Evolutionary conservation across 2,797 vertebrate genomes (phyloP).

Genomic region (Brachymystax lenok): DNA sequence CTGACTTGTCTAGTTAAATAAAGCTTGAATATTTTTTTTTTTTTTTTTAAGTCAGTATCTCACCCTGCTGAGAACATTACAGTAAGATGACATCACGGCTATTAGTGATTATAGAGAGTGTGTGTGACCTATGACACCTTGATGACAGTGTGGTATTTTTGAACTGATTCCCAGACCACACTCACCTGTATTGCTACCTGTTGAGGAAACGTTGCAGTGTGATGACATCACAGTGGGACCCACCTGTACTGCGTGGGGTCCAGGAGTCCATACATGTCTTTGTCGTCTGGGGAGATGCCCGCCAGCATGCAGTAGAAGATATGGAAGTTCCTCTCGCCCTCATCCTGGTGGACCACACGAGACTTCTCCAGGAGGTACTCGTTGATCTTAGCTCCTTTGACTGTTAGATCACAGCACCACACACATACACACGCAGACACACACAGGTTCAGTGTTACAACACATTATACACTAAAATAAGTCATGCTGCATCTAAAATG

Average conservation of each 20-base stretch:
- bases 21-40: no score
- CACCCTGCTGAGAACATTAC: no score
- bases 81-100: no score
- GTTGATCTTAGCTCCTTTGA: constrained; percentile 78
- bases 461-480: constrained; percentile 14
- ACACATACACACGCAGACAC: constrained; percentile 38
- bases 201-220: neutral
- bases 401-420: constrained; percentile 45
- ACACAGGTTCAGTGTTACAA: neutral
- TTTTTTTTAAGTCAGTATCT: no score
- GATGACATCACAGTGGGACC: constrained; percentile 16
- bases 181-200: no score
- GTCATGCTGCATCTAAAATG: neutral
- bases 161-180: neutral
- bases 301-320: constrained; percentile 82
- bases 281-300: constrained; percentile 68
- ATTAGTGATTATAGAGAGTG: neutral
- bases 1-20: no score
- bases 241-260: constrained; percentile 77
- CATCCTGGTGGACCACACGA: constrained; percentile 75
- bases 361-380: constrained; percentile 81
- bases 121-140: neutral
- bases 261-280: constrained; percentile 76
- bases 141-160: neutral
- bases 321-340: constrained; percentile 78